Percentiles rank a stretch among this genome's conserved stretches.
phyloP scores from a whole-genome alignment of 1,140 invertebrate genomes.

The Pomacea maculata region DNA sequence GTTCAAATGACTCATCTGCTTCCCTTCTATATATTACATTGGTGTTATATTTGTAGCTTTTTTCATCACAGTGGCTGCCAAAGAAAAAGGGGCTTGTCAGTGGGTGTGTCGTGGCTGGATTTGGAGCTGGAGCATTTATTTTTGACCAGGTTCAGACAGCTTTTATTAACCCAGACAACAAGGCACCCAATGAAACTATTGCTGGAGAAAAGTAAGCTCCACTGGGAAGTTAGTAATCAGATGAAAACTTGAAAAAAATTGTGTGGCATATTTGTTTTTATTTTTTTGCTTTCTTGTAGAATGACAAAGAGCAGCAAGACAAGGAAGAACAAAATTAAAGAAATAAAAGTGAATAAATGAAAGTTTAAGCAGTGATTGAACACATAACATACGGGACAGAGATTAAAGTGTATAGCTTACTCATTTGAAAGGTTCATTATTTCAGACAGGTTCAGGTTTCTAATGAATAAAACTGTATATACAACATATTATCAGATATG shows the following conservation, averaged over 20 bases:
- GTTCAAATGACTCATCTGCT: background rate
- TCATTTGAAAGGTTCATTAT: too few relatives aligned
- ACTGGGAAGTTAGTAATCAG: background rate
- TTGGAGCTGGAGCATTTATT: conserved; percentile 65
- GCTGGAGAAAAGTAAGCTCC: conserved; percentile 36
- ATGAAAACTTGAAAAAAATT: background rate
- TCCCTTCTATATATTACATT: background rate
- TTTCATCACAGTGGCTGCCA: conserved; percentile 65
- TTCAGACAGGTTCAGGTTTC: too few relatives aligned
- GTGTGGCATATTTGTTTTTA: too few relatives aligned
- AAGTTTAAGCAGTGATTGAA: too few relatives aligned
- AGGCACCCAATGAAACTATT: conserved; percentile 36
- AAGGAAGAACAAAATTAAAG: too few relatives aligned
- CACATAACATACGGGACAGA: too few relatives aligned
- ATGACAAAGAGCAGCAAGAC: too few relatives aligned
- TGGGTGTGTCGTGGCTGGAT: conserved; percentile 65
- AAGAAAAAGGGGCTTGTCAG: conserved; percentile 64
- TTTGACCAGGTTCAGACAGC: conserved; percentile 65
- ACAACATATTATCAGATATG: background rate
- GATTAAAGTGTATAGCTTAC: too few relatives aligned
- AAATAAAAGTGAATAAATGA: too few relatives aligned
- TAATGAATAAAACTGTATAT: too few relatives aligned
- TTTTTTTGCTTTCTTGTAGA: too few relatives aligned
- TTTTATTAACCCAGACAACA: conserved; percentile 66
- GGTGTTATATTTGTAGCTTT: conserved; percentile 3